A percentile compares a stretch with the other conserved stretches of the same genome.
Conservation (phyloP, 2,113 vertebrate genomes). For the Sterna hirundo region DNA sequence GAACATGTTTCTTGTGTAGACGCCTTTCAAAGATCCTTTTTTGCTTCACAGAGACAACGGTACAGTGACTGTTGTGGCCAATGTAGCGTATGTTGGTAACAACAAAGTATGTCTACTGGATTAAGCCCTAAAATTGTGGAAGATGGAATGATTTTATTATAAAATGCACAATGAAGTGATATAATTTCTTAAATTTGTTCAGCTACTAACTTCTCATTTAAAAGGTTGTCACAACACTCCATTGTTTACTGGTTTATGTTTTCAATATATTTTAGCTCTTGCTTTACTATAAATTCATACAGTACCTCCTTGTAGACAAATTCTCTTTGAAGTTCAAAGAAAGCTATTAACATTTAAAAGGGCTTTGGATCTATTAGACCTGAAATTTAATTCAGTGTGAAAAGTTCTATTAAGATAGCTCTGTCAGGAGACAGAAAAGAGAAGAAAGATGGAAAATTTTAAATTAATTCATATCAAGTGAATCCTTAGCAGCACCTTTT, state of each 20-base stretch:
- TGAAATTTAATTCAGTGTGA: background rate
- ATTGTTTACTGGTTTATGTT: background rate
- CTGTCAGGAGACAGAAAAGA: background rate
- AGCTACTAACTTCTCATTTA: background rate
- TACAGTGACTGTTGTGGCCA: background rate
- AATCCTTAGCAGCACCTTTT: background rate
- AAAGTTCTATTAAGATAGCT: background rate
- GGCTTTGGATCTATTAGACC: background rate
- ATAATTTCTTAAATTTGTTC: background rate
- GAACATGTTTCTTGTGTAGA: background rate
- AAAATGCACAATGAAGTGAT: background rate
- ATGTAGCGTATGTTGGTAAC: background rate
- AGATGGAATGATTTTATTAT: background rate
- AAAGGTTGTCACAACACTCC: background rate
- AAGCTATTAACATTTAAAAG: background rate
- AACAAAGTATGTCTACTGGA: rapidly evolving
- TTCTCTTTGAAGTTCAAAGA: background rate
- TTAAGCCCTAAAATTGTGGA: background rate
- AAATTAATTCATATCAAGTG: background rate
- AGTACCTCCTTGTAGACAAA: background rate
- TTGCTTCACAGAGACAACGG: background rate
- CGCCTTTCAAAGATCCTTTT: background rate
- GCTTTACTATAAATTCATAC: background rate
- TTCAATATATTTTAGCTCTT: background rate
- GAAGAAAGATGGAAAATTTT: background rate